Percentiles rank a stretch among this genome's conserved stretches.
Conservation (phyloP, 2,888 invertebrate genomes). For the Diplazon laetatorius region DNA sequence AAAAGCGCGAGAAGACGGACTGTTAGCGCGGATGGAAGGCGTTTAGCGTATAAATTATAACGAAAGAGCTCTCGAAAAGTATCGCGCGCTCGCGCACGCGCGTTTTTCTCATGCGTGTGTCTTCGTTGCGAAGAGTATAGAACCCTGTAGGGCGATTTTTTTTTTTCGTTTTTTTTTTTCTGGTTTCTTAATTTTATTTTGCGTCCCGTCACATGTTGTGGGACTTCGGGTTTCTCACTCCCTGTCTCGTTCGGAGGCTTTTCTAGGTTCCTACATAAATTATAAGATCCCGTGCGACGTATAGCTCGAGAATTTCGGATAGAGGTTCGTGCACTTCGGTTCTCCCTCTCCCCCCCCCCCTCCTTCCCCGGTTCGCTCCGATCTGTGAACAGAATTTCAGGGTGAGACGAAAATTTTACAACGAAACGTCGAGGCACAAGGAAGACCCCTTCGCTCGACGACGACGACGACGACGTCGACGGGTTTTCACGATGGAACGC, state of each 20-base stretch:
- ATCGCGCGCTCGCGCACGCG: too few species aligned
- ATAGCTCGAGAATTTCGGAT: too few species aligned
- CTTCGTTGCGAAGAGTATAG: slow-evolving; percentile 64
- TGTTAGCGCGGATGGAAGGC: slow-evolving; percentile 70
- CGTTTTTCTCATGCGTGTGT: too few species aligned
- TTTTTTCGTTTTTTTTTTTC: slow-evolving; percentile 36
- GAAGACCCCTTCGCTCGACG: slow-evolving; percentile 26
- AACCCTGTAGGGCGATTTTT: slow-evolving; percentile 58
- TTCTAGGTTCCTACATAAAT: slow-evolving; percentile 71
- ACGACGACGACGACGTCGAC: slow-evolving; percentile 8
- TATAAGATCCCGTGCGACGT: slow-evolving; percentile 61
- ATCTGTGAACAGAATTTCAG: slow-evolving; percentile 28
- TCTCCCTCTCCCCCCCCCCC: too few species aligned
- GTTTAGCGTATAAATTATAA: slow-evolving; percentile 80
- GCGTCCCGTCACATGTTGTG: slow-evolving; percentile 56
- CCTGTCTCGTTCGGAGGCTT: slow-evolving; percentile 56
- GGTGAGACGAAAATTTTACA: slow-evolving; percentile 53
- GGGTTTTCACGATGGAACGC: slow-evolving; percentile 28
- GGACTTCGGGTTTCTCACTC: slow-evolving; percentile 54
- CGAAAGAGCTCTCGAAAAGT: slow-evolving; percentile 69
- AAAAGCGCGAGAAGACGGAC: slow-evolving; percentile 58
- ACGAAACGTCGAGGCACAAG: slow-evolving; percentile 20
- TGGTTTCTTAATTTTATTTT: slow-evolving; percentile 50
- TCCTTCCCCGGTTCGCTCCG: slow-evolving; percentile 34
- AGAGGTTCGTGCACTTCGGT: too few species aligned